Evolutionary conservation across 2,797 vertebrate genomes (phyloP), one percentile per base, ranked within the genome.

Genomic region (Spinibarbus caldwelli): DNA sequence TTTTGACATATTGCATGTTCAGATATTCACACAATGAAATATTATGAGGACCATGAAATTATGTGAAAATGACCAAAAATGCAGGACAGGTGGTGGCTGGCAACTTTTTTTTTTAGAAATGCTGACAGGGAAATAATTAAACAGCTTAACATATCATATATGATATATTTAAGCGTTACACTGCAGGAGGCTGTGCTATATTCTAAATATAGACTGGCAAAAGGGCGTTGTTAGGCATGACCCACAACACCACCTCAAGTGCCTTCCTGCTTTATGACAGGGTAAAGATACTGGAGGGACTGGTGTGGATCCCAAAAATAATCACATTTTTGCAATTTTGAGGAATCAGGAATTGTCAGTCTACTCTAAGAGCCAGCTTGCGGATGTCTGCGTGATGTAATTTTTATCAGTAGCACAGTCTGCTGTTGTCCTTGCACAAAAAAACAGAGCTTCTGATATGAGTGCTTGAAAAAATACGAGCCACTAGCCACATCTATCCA

Each of bases 161-260:
- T 77, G 34, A 57, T 59, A 10, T 77, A 77, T 77, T 57, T 41
- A 77, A 59, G 75, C 0, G 23, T 57, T 57, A 19, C 6, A 1
- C n/a, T 26, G 14, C 12, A 77, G 8, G 52, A 77, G 14, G 75
- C 75, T n/a, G 14, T 26, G 52, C 34, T 41, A 17, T 41, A 76
- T 34, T 76, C 47, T 54, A 54, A 76, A 76, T 52, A 52, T 8
- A 76, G 29, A 76, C 47, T n/a, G 29, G 19, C 31, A 54, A 76
- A 76, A 54, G 31, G 73, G 31, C 11, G 6, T 54, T 54, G 73
- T 36, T 54, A 77, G 52, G 21, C 4, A 38, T 77, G 12, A 59
- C 31, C 17, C 4, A 1, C 9, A 68, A 68, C 21, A 59, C 52
- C 75, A 41, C 47, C 52, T 76, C 11, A 54, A 76, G 47, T 38